Conservation (phyloP, 2,888 invertebrate species). For the Spisula solida region DNA sequence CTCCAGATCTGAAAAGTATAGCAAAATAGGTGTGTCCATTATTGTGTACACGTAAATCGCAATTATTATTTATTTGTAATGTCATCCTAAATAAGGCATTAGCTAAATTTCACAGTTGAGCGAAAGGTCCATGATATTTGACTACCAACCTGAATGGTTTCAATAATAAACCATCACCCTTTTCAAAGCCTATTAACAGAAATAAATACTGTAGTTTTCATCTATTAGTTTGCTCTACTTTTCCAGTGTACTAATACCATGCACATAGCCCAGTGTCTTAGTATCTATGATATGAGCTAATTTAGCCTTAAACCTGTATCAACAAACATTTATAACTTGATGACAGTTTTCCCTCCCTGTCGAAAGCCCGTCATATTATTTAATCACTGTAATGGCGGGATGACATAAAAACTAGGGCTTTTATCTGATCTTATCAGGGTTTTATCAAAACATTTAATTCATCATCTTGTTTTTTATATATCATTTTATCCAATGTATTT, state of each 20-base stretch:
- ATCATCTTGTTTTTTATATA: conserved; percentile 1
- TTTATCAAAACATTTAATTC: conserved; percentile 3
- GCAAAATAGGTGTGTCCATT: no score
- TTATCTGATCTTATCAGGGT: not conserved
- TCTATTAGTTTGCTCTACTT: not conserved
- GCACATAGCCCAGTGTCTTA: conserved; percentile 40
- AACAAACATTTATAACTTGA: conserved; percentile 39
- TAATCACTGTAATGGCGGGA: conserved; percentile 3
- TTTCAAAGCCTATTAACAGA: no score
- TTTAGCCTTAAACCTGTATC: conserved; percentile 35
- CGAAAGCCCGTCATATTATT: not conserved
- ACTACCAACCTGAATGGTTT: no score
- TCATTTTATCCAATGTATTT: not conserved
- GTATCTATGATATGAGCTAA: conserved; percentile 26
- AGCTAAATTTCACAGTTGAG: no score
- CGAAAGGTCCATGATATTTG: no score
- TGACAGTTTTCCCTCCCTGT: conserved; percentile 49
- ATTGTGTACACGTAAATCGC: no score
- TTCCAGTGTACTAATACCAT: not conserved
- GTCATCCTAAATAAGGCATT: no score
- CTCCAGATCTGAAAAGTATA: no score
- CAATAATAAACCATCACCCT: no score
- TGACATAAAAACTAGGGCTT: not conserved
- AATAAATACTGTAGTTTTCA: not conserved
- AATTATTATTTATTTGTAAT: no score